Conservation (phyloP, 2,888 invertebrate genomes). For the Pammene aurita region DNA sequence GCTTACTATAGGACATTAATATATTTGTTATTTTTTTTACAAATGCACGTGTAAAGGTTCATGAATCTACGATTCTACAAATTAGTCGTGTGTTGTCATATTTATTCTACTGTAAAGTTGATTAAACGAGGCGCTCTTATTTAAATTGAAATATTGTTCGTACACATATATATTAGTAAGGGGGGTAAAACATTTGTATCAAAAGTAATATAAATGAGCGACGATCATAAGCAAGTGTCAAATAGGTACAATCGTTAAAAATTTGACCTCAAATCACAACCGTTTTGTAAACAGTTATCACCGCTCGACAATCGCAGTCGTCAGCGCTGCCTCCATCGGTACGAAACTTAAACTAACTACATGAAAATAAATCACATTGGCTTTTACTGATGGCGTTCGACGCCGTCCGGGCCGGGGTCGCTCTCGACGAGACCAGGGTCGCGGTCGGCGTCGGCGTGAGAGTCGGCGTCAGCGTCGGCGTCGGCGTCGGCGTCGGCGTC, state of each 20-base stretch:
- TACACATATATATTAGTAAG: constrained; percentile 19
- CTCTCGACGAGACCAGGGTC: constrained; percentile 17
- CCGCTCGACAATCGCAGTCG: constrained; percentile 34
- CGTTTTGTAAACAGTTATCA: constrained; percentile 43
- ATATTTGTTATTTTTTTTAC: neutral
- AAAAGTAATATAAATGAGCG: constrained; percentile 33
- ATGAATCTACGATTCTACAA: neutral
- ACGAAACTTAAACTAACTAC: constrained; percentile 38
- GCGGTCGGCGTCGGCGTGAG: neutral
- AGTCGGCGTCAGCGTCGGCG: neutral
- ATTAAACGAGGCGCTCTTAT: constrained; percentile 11
- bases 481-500: neutral
- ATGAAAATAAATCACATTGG: constrained; percentile 48
- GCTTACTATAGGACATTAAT: neutral
- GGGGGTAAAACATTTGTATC: constrained; percentile 28
- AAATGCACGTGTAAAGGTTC: neutral
- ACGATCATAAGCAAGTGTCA: constrained; percentile 18
- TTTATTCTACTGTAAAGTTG: constrained; percentile 5
- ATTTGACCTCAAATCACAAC: constrained; percentile 49
- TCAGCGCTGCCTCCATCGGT: constrained; percentile 39
- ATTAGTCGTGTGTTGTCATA: constrained; percentile 1
- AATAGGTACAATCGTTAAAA: constrained; percentile 12
- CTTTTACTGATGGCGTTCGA: constrained; percentile 48
- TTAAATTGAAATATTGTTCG: constrained; percentile 30
- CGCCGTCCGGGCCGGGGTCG: constrained; percentile 36